These are phyloP conservation scores for Sinhomidia bicolor DNA, from an alignment of 2,888 invertebrate genomes.

Conservation along the genomic window DNA sequence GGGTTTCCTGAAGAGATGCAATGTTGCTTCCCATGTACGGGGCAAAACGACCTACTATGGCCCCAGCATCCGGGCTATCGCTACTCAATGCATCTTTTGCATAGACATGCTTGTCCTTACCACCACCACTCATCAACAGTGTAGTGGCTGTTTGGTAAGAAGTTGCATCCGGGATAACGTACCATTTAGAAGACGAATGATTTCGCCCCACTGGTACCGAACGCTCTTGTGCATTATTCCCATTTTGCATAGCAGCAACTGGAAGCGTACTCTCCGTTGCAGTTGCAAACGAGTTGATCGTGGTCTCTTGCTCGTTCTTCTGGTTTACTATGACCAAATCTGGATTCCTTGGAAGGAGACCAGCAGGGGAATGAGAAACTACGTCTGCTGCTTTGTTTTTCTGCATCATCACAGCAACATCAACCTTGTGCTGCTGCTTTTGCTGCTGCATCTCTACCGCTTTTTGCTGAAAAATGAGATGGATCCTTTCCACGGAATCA, in stretches of 20 bases:
- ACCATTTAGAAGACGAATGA: slow-evolving; percentile 20
- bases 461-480: background rate
- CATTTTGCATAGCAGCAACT: background rate
- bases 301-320: slow-evolving; percentile 4
- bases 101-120: background rate
- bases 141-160: background rate
- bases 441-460: background rate
- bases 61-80: background rate
- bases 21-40: slow-evolving; percentile 43
- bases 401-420: background rate
- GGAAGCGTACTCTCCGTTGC: background rate
- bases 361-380: slow-evolving; percentile 20
- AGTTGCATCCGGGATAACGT: slow-evolving; percentile 31
- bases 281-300: no score
- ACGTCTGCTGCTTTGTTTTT: background rate
- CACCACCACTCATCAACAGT: background rate
- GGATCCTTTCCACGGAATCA: background rate
- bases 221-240: background rate
- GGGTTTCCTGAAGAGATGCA: background rate
- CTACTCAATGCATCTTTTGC: background rate
- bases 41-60: slow-evolving; percentile 50
- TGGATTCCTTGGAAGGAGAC: slow-evolving; percentile 3
- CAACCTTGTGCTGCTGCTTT: background rate
- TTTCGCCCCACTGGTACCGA: slow-evolving; percentile 31
- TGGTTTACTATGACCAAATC: background rate